Evolutionary conservation across 2,797 vertebrate species (phyloP).

Genomic region (Crenuchus spilurus): DNA sequence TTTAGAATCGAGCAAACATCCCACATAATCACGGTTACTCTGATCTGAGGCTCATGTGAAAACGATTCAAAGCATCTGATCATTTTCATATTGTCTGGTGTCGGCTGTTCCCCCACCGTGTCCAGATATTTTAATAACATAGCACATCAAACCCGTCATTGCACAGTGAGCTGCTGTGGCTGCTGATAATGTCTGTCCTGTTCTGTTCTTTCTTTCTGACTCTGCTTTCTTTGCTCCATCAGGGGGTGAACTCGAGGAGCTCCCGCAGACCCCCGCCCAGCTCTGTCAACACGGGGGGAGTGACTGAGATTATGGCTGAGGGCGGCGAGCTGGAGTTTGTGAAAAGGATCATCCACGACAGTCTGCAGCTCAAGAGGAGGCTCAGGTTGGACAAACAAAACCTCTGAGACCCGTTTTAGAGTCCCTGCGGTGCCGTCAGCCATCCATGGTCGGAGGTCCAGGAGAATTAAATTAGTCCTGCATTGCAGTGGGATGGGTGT

Average conservation of each 20-base stretch:
- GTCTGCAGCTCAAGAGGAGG: slow-evolving; percentile 93
- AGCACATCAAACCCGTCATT: no score
- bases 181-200: no score
- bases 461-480: background rate
- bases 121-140: no score
- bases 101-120: no score
- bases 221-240: slow-evolving; percentile 43
- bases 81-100: no score
- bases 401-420: background rate
- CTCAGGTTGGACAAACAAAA: slow-evolving; percentile 77
- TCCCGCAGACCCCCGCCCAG: slow-evolving; percentile 93
- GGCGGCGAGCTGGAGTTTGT: slow-evolving; percentile 98
- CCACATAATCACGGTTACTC: no score
- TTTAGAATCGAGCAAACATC: no score
- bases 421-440: background rate
- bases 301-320: slow-evolving; percentile 99
- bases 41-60: no score
- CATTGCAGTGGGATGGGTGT: background rate
- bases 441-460: background rate
- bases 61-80: no score
- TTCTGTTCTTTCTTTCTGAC: background rate
- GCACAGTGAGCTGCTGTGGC: no score
- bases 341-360: slow-evolving; percentile 98
- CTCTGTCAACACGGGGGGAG: slow-evolving; percentile 96
- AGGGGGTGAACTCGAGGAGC: slow-evolving; percentile 98